phyloP scores from a whole-genome alignment of 2,113 vertebrate genomes.

The Egretta garzetta region DNA sequence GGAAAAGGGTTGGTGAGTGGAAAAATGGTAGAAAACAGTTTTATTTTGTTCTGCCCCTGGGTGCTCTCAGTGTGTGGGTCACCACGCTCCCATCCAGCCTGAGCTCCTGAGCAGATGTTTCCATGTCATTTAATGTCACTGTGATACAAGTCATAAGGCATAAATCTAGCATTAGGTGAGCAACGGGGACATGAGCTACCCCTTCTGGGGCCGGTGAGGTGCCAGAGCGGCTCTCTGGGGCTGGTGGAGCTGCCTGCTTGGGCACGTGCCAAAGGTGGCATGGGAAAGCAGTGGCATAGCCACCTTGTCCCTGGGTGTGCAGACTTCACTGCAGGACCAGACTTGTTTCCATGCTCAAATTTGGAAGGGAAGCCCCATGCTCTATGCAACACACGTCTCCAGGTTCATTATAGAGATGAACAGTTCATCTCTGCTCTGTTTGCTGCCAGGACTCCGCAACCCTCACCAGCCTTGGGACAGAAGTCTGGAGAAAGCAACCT shows the following conservation, averaged over 20 bases:
- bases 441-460: background rate
- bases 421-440: background rate
- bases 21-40: background rate
- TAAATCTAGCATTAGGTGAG: background rate
- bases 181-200: background rate
- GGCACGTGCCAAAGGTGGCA: background rate
- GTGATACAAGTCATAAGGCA: background rate
- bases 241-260: background rate
- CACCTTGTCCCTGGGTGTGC: too few relatives aligned
- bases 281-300: background rate
- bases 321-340: background rate
- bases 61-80: background rate
- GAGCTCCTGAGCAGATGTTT: background rate
- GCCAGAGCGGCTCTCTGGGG: background rate
- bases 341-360: background rate
- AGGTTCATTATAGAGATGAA: background rate
- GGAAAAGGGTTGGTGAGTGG: background rate
- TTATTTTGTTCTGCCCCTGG: background rate
- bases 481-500: background rate
- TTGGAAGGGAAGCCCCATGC: background rate
- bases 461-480: background rate
- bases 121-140: background rate
- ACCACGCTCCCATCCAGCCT: rapidly evolving
- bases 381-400: background rate
- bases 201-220: background rate